Evolutionary conservation across 2,888 invertebrate species (phyloP), one percentile per base, ranked within the genome.

Genomic region (Pelosia muscerda): DNA sequence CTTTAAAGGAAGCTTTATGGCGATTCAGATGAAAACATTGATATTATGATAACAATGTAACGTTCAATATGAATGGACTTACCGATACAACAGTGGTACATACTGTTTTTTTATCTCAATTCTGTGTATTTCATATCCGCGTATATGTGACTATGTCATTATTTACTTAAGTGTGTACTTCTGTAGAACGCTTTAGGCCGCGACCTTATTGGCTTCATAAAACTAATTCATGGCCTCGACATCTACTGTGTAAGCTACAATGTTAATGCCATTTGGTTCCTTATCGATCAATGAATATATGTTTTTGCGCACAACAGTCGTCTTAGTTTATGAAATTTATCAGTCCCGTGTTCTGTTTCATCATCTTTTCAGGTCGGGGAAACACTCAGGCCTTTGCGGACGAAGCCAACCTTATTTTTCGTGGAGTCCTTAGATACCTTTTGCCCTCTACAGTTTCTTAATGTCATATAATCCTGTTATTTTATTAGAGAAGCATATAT

Each of bases 1-100:
- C 77, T 76, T 82, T 75, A 71, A 74, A 66, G 81, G 79, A 68
- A 73, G 75, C 77, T 72, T 77, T 76, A 77, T 76, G 76, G 72
- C 72, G 63, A 72, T 63, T 63, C 63, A 73, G 70, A 78, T 79
- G 75, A 66, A 76, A 82, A 74, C 74, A 65, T 69, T 42, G 61
- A 71, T 78, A 74, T 81, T 81, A 73, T 81, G 69, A 81, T 79
- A 79, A 79, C 74, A 79, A 62, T 34, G 54, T 55, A 62, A 61
- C 55, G 55, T 54, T 57, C n/a, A 26, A 61, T 22, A 66, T 56
- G 28, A 56, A 57, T 28, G 57, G 26, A 25, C 49, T 31, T 53
- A 59, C 22, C 60, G 38, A 38, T 63, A 64, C 53, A 59, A 22
- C 23, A 38, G 62, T 57, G 58, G 28, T 19, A 57, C 57, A 19